Conservation (phyloP, 1,140 invertebrate species). For the Manduca sexta region DNA sequence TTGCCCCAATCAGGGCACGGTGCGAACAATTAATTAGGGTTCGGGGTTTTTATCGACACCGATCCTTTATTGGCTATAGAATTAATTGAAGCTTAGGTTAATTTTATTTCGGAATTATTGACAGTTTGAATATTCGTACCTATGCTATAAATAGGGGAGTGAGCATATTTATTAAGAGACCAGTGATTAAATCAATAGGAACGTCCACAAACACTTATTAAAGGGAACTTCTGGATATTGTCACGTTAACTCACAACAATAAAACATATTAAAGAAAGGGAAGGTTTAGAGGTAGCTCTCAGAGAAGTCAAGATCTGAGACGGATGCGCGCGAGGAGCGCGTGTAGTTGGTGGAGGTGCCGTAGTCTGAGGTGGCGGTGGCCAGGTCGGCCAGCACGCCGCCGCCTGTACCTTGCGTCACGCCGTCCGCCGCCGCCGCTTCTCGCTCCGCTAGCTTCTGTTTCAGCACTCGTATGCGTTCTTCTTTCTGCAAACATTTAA, state of each 20-base stretch:
- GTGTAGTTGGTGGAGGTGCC: conserved; percentile 79
- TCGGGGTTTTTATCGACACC: conserved; percentile 5
- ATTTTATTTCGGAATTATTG: too few species aligned
- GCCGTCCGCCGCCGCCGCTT: conserved; percentile 73
- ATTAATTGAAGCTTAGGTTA: neutral
- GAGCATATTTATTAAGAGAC: too few species aligned
- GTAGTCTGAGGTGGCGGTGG: conserved; percentile 84
- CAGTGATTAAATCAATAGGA: too few species aligned
- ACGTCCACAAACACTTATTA: neutral
- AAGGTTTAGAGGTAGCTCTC: conserved; percentile 85
- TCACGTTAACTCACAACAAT: neutral
- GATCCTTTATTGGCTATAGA: conserved; percentile 8
- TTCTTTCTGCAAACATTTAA: conserved; percentile 82
- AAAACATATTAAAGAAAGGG: neutral
- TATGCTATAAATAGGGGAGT: too few species aligned
- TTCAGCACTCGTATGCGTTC: conserved; percentile 88
- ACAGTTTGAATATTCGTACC: too few species aligned
- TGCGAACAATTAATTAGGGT: conserved; percentile 14
- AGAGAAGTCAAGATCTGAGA: conserved; percentile 89
- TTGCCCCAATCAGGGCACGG: neutral
- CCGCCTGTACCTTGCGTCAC: conserved; percentile 60
- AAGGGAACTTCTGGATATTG: neutral
- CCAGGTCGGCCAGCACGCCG: conserved; percentile 79
- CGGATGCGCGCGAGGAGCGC: conserved; percentile 83
- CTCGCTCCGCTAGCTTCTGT: conserved; percentile 84